These are phyloP conservation scores for Montipora efflorescens DNA, from an alignment of 64 coral and sea anemone genomes.

Conservation along the genomic window DNA sequence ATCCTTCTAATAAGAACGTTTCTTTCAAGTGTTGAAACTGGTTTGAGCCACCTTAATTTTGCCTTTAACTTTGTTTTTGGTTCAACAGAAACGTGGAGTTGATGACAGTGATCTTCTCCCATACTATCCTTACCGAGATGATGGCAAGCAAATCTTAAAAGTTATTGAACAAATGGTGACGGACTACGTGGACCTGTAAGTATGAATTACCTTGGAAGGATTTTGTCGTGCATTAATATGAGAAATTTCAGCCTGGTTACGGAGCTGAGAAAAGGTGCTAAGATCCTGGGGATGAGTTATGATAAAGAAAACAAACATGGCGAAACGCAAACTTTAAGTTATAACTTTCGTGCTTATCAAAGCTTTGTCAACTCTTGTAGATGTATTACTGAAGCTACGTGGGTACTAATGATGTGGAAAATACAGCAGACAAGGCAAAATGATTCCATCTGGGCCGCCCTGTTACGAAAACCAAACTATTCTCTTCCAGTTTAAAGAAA, in stretches of 20 bases:
- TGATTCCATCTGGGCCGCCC: neutral
- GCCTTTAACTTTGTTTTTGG: neutral
- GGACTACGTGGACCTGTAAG: slow-evolving; percentile 79
- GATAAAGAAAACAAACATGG: slow-evolving; percentile 60
- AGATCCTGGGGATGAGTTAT: slow-evolving; percentile 15
- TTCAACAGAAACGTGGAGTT: slow-evolving; percentile 55
- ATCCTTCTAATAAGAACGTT: neutral
- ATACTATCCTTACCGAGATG: slow-evolving; percentile 33
- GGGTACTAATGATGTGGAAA: slow-evolving; percentile 53
- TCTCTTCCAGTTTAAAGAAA: too few relatives aligned
- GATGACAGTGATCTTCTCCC: slow-evolving; percentile 54
- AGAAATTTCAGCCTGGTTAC: slow-evolving; percentile 1
- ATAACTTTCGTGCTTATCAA: slow-evolving; percentile 8
- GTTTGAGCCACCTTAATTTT: too few relatives aligned
- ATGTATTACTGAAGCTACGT: slow-evolving; percentile 35
- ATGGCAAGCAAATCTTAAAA: slow-evolving; percentile 65
- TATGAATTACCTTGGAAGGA: neutral
- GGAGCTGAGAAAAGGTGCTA: neutral
- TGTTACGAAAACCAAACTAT: neutral
- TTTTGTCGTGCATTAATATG: neutral
- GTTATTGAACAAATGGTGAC: slow-evolving; percentile 56
- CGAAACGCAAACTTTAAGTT: slow-evolving; percentile 1
- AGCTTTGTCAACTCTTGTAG: slow-evolving; percentile 44
- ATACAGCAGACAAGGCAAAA: slow-evolving; percentile 21
- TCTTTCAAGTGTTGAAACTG: too few relatives aligned